Evolutionary conservation across 2,797 vertebrate genomes (phyloP).

Genomic region (Anguilla obscura): DNA sequence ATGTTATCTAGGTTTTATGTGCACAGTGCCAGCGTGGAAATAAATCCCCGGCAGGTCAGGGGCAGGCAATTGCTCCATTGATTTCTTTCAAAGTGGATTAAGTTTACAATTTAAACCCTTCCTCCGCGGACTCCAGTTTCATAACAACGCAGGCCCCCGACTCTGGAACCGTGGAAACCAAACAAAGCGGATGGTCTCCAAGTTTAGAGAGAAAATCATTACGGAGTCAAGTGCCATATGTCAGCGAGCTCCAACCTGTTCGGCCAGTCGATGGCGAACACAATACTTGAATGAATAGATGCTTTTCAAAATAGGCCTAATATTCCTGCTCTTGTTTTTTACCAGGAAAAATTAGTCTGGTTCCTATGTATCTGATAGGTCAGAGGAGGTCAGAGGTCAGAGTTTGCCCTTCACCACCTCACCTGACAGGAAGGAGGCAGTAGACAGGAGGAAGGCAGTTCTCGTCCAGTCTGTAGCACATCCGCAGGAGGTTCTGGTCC

Average conservation of each 20-base stretch:
- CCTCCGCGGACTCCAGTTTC: conserved; percentile 17
- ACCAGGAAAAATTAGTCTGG: neutral
- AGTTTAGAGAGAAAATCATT: neutral
- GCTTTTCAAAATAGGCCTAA: neutral
- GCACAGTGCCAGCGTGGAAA: neutral
- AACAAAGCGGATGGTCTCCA: conserved; percentile 35
- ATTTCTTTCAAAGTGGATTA: conserved; percentile 18
- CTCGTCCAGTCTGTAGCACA: conserved; percentile 64
- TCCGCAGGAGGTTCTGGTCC: conserved; percentile 60
- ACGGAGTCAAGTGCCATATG: conserved; percentile 14
- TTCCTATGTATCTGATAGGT: neutral
- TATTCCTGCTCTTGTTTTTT: neutral
- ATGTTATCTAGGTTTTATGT: neutral
- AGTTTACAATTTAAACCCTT: conserved; percentile 25
- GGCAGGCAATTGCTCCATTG: neutral
- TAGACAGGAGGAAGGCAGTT: conserved; percentile 63
- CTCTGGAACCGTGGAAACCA: conserved; percentile 44
- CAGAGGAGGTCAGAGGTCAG: neutral
- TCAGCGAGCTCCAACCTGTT: conserved; percentile 13
- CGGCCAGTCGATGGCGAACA: conserved; percentile 3
- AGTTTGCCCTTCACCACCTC: neutral
- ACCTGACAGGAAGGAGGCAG: conserved; percentile 63
- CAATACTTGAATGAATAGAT: neutral
- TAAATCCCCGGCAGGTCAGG: neutral
- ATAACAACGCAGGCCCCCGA: conserved; percentile 27